Evolutionary conservation across 2,797 vertebrate genomes (phyloP), one percentile per base, ranked within the genome.

Genomic region (Takifugu rubripes): DNA sequence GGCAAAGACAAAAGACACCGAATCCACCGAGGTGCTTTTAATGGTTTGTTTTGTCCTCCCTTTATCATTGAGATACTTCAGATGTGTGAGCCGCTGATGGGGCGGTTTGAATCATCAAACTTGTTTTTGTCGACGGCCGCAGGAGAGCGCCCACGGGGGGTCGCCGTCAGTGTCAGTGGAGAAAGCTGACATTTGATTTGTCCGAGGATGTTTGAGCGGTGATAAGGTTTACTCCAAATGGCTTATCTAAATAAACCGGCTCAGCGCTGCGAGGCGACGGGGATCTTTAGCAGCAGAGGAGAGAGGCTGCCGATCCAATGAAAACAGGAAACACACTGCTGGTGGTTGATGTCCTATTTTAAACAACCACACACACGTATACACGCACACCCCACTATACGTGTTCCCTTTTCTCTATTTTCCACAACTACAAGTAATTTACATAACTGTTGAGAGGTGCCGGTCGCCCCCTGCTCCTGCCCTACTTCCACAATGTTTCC

Each of bases 401-500:
- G 66, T 75, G 69, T 51, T 67, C 29, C 49, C 71, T 59, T 61
- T 59, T 54, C 60, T 64, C 50, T 46, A 53, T 16, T 71, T 47
- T 56, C 49, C 66, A 66, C 61, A 69, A 68, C 54, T 68, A 46
- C 53, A 10, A 44, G 11, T 50, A 26, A 89, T 90, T 89, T 86
- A 82, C 87, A 89, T 88, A 85, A 84, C 80, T 67, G 79, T 79
- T 70, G 50, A 56, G 75, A 65, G 55, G 75, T 77, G 66, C 66
- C 72, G 50, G 15, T 71, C 74, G 54, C 59, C 77, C 79, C 84
- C 78, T 83, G 75, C 68, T 70, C 65, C 72, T 90, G 86, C 68
- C 84, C 87, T 84, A 88, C 81, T 90, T 91, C 83, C 85, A 86
- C 66, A 81, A 84, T 81, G 72, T 72, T 84, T 89, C 80, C 83